These are phyloP conservation scores for Lycaena phlaeas DNA, from an alignment of 2,888 invertebrate species.

Conservation along the genomic window DNA sequence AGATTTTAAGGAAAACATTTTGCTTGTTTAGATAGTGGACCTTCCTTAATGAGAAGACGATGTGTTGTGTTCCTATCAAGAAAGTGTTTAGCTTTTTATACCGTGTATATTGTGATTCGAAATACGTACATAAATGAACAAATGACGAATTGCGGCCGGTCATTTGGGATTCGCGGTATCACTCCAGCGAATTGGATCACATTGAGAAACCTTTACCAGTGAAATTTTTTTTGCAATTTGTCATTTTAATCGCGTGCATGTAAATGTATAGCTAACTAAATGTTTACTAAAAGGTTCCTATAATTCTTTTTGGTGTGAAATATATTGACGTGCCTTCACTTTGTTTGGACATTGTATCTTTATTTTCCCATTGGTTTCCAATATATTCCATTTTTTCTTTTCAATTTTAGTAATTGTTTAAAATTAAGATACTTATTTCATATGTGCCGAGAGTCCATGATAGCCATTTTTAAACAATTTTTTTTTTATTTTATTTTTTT, in stretches of 20 bases:
- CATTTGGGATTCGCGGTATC: slow-evolving; percentile 62
- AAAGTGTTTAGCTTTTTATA: slow-evolving; percentile 58
- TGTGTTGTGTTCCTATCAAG: slow-evolving; percentile 47
- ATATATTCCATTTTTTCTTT: too few species aligned
- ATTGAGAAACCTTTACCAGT: slow-evolving; percentile 52
- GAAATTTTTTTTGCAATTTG: slow-evolving; percentile 35
- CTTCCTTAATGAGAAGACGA: slow-evolving; percentile 61
- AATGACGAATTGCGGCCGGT: slow-evolving; percentile 55
- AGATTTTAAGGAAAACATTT: slow-evolving; percentile 67
- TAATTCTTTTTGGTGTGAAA: too few species aligned
- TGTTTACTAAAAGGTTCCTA: too few species aligned
- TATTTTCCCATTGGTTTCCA: too few species aligned
- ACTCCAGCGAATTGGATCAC: slow-evolving; percentile 63
- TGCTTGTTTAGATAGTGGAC: slow-evolving; percentile 49
- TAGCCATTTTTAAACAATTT: too few species aligned
- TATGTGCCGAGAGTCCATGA: too few species aligned
- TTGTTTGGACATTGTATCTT: too few species aligned
- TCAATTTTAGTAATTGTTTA: too few species aligned
- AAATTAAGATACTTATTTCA: too few species aligned
- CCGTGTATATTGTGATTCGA: slow-evolving; percentile 57
- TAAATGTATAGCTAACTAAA: slow-evolving; percentile 2
- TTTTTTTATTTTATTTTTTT: too few species aligned
- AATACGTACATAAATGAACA: slow-evolving; percentile 51
- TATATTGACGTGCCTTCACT: too few species aligned
- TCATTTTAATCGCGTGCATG: slow-evolving; percentile 12